These are phyloP conservation scores for Agriopis marginaria DNA, from an alignment of 2,888 invertebrate species.

Conservation along the genomic window DNA sequence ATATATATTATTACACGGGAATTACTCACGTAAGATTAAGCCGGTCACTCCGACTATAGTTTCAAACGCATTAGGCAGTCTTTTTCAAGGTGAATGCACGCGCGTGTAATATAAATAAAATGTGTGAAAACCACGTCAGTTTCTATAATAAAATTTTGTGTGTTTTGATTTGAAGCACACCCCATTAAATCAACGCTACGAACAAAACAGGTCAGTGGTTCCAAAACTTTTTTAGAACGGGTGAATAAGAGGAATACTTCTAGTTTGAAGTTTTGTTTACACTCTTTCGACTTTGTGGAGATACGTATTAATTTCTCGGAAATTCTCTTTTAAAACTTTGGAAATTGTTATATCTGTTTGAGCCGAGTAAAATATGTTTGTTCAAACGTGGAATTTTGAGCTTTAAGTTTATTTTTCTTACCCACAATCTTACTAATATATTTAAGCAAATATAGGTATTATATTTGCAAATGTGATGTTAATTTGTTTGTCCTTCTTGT, in stretches of 20 bases:
- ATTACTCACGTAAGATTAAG: no score
- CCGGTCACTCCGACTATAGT: no score
- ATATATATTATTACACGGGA: no score
- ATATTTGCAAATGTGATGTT: no score
- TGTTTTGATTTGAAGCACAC: no score
- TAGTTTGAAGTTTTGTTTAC: conserved; percentile 7
- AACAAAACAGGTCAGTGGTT: conserved; percentile 3
- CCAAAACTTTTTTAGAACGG: background rate
- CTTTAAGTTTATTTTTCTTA: background rate
- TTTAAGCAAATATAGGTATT: no score
- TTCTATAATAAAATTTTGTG: no score
- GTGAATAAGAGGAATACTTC: background rate
- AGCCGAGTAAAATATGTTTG: conserved; percentile 8
- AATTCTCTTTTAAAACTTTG: conserved; percentile 15
- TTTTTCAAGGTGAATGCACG: no score
- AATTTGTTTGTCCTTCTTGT: no score
- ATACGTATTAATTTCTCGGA: conserved; percentile 6
- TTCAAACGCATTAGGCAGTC: no score
- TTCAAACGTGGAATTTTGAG: background rate
- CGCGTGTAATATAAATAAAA: no score
- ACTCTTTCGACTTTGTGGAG: conserved; percentile 4
- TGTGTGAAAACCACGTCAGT: no score
- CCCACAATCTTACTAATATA: background rate
- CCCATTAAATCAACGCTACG: background rate
- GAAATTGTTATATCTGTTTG: conserved; percentile 4